Percentiles rank a stretch among this genome's conserved stretches.
Evolutionary conservation across 1,140 invertebrate species (phyloP).

Genomic region (Mya arenaria): DNA sequence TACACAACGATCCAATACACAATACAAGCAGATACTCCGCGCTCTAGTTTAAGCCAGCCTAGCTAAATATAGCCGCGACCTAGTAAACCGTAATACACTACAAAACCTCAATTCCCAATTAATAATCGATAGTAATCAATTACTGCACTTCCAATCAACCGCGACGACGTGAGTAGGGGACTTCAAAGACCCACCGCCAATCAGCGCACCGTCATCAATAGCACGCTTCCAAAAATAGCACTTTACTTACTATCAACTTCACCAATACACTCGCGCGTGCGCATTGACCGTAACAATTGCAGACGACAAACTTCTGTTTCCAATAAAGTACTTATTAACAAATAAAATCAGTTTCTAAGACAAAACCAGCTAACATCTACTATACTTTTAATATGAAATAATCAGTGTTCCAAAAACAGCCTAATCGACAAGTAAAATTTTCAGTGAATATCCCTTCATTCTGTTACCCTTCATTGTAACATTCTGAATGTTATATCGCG

Average conservation of each 20-base stretch:
- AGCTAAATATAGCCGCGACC: constrained; percentile 52
- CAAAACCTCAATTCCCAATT: constrained; percentile 24
- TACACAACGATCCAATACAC: too few relatives aligned
- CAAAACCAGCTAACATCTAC: too few relatives aligned
- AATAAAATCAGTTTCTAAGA: too few relatives aligned
- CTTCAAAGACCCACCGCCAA: constrained; percentile 51
- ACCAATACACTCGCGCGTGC: constrained; percentile 38
- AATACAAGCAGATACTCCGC: too few relatives aligned
- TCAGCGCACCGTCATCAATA: constrained; percentile 20
- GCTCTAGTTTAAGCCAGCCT: constrained; percentile 10
- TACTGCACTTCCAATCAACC: constrained; percentile 43
- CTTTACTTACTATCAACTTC: constrained; percentile 32
- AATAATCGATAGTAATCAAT: constrained; percentile 56
- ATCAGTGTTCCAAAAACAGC: too few relatives aligned
- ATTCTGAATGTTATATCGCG: too few relatives aligned
- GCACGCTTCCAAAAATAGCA: constrained; percentile 42
- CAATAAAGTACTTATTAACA: too few relatives aligned
- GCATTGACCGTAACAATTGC: constrained; percentile 42
- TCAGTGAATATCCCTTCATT: too few relatives aligned
- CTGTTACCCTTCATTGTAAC: too few relatives aligned
- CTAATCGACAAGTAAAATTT: too few relatives aligned
- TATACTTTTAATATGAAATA: too few relatives aligned
- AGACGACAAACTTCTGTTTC: too few relatives aligned
- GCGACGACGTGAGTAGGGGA: constrained; percentile 31
- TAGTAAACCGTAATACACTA: constrained; percentile 53